phyloP scores from a whole-genome alignment of 2,888 invertebrate species.

The Leistus spinibarbis region DNA sequence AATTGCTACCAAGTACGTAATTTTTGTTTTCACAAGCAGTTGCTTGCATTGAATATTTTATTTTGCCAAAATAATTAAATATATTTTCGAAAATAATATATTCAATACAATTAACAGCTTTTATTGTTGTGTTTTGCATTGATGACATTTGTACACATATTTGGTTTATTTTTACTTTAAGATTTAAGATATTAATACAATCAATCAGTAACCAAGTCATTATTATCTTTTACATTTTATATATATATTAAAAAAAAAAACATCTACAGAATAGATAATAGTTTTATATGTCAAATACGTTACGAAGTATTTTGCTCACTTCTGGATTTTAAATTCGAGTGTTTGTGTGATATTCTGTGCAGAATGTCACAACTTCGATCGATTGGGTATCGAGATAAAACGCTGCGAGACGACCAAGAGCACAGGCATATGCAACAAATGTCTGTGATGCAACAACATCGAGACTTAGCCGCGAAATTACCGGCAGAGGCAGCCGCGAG shows the following conservation, averaged over 20 bases:
- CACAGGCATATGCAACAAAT: constrained; percentile 73
- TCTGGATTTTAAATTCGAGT: background rate
- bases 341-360: constrained; percentile 44
- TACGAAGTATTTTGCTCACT: background rate
- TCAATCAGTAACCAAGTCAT: no score
- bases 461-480: constrained; percentile 71
- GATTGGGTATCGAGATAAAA: constrained; percentile 77
- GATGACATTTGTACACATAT: no score
- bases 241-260: no score
- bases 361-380: constrained; percentile 77
- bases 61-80: no score
- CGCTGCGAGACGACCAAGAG: constrained; percentile 76
- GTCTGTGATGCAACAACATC: constrained; percentile 70
- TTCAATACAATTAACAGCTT: no score
- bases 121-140: no score
- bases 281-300: background rate
- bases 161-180: no score
- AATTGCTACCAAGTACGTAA: constrained; percentile 51
- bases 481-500: constrained; percentile 76
- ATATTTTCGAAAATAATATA: no score
- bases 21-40: background rate
- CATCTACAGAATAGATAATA: no score
- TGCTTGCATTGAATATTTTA: no score
- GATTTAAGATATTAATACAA: no score
- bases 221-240: no score